phyloP scores from a whole-genome alignment of 1,140 invertebrate species.

The Heliconius congener region DNA sequence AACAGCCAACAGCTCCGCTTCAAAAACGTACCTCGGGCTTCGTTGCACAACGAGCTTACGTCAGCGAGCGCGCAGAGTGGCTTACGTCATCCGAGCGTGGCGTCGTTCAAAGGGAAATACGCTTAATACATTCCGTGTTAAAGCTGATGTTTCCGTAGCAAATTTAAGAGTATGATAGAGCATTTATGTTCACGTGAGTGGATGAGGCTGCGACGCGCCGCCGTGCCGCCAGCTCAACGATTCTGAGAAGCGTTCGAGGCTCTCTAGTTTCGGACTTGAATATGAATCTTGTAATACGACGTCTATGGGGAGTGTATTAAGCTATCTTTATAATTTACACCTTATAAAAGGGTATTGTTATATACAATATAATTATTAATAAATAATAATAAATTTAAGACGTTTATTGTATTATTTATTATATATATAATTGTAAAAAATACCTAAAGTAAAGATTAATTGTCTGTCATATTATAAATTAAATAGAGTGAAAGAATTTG shows the following conservation, averaged over 20 bases:
- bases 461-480: too few species aligned
- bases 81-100: conserved; percentile 77
- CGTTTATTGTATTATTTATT: too few species aligned
- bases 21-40: conserved; percentile 73
- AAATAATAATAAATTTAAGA: background rate
- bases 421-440: too few species aligned
- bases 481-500: too few species aligned
- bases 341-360: background rate
- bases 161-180: conserved; percentile 71
- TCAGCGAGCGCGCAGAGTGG: conserved; percentile 76
- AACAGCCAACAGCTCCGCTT: conserved; percentile 77
- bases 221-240: conserved; percentile 74
- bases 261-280: conserved; percentile 79
- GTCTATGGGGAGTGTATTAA: conserved; percentile 35
- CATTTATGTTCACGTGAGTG: conserved; percentile 80
- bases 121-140: conserved; percentile 49
- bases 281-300: conserved; percentile 75
- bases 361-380: background rate
- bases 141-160: conserved; percentile 47
- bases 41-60: conserved; percentile 81
- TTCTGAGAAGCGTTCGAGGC: conserved; percentile 78
- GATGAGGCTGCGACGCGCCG: conserved; percentile 78
- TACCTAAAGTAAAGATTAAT: too few species aligned
- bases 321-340: conserved; percentile 13
- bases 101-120: conserved; percentile 54